Conservation (phyloP, 2,113 vertebrate species). For the Struthio camelus region DNA sequence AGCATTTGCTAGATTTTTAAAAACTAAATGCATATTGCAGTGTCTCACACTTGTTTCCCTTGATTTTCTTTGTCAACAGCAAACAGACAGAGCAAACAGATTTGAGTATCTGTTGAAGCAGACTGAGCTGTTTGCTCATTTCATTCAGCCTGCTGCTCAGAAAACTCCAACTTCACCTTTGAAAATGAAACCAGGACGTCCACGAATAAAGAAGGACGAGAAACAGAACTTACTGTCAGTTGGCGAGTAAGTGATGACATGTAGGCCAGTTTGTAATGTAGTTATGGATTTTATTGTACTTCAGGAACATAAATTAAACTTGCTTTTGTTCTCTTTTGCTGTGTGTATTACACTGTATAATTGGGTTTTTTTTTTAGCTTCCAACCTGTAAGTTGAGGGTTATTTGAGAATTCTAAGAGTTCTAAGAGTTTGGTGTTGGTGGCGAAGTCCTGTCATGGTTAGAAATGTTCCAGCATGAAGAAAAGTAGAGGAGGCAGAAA, state of each 20-base stretch:
- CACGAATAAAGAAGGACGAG: conserved; percentile 97
- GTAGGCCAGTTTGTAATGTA: neutral
- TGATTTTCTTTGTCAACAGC: conserved; percentile 74
- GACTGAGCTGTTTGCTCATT: conserved; percentile 98
- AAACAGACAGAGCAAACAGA: conserved; percentile 96
- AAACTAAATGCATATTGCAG: neutral
- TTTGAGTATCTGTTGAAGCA: conserved; percentile 99
- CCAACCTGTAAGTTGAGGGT: neutral
- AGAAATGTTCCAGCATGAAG: neutral
- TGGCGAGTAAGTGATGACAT: conserved; percentile 88
- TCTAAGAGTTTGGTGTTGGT: neutral
- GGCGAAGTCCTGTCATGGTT: neutral
- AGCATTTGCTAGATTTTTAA: neutral
- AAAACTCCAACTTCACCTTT: conserved; percentile 97
- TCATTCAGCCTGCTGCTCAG: conserved; percentile 98
- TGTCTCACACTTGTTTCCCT: neutral
- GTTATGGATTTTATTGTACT: neutral
- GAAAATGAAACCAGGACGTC: conserved; percentile 98
- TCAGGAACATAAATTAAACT: conserved; percentile 1
- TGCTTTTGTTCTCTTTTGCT: neutral
- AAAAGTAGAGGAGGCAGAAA: neutral
- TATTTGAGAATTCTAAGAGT: neutral
- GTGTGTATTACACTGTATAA: neutral
- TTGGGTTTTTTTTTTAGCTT: neutral
- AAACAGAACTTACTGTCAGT: conserved; percentile 95